Base-by-base conservation (phyloP, 1,140 invertebrate species). In the Brachionus rotundiformis region DNA sequence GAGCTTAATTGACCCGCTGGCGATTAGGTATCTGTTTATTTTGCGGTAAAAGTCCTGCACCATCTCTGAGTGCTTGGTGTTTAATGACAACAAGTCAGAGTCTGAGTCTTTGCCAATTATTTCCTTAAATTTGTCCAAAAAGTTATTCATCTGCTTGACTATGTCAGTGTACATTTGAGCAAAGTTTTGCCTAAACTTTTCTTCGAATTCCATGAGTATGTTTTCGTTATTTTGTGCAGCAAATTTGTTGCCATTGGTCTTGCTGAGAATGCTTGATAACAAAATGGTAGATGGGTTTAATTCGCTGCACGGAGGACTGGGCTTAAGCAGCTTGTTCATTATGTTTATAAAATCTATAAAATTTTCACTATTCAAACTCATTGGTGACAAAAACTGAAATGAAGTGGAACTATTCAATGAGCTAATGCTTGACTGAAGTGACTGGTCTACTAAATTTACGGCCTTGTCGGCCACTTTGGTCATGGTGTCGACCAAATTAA, bases 401-500 rank as follows among this genome's bases (percentile, higher is more conserved):
- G 68, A 44, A 73, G 13, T 44, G 2, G 65, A 71, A 8, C n/a
- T 71, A 19, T 71, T 71, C 31, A 71, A 10, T 31, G 65, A 16
- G 16, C n/a, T 71, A 7, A 71, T 13, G 16, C 29, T 25, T 36
- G 68, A 44, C n/a, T 73, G 68, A 13, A 79, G 27, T 23, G 76
- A 79, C 36, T 79, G 76, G 27, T 79, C 76, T 11, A 79, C 76
- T 27, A 79, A 31, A 33, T 54, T 79, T 2, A 41, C 76, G 0
- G 76, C 76, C 54, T 79, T 79, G 29, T 79, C 76, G 8, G 76
- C 76, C 36, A 79, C 76, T 79, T 63, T 54, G 29, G 7, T 79
- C 36, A 79, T 39, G 13, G 76, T 79, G 11, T 79, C 76, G 2
- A 79, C 76, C 36, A 79, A 13, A 36, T 79, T 79, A 23, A 59